Evolutionary conservation across 2,113 vertebrate species (phyloP), one percentile per base, ranked within the genome.

Genomic region (Callocephalon fimbriatum): DNA sequence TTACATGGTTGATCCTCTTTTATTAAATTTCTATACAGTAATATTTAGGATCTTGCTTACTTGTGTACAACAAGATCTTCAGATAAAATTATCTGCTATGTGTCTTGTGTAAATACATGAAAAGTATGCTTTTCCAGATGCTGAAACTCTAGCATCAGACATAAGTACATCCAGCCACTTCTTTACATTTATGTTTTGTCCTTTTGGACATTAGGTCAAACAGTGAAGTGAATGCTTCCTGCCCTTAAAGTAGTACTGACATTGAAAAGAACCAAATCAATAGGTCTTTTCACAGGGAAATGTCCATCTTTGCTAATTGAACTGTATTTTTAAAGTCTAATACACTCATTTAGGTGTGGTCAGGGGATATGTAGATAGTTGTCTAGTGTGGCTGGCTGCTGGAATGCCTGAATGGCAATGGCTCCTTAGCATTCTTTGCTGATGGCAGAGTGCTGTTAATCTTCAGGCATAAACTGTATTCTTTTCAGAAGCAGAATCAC

Each of bases 351-450:
- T 90, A 85, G 13, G 18, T 65, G 32, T 78, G 56, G 8, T 85
- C 13, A 45, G 1, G 1, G 17, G 23, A 86, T 51, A 45, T 0
- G 0, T 4, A 38, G 22, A 7, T 59, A 45, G 44, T 6, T 82
- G 23, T 42, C 70, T 47, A 45, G 23, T n/a, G 51, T 7, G 12
- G n/a, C 40, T 88, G 47, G 21, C 62, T 63, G 23, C 51, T 61
- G 82, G 16, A 31, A 16, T 9, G 6, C 22, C n/a, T 44, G 47
- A 54, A 25, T 42, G 26, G 40, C 4, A 0, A 27, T 45, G 27
- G 48, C 29, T 40, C 22, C 0, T 0, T 73, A 88, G 6, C 29
- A 7, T 45, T 51, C 32, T 45, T 45, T 74, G 44, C 40, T 50
- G 53, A 25, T 37, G 15, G 15, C 54, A 59, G 31, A 47, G 13